phyloP scores from a whole-genome alignment of 92 coral and sea anemone species.

The Scolanthus callimorphus region DNA sequence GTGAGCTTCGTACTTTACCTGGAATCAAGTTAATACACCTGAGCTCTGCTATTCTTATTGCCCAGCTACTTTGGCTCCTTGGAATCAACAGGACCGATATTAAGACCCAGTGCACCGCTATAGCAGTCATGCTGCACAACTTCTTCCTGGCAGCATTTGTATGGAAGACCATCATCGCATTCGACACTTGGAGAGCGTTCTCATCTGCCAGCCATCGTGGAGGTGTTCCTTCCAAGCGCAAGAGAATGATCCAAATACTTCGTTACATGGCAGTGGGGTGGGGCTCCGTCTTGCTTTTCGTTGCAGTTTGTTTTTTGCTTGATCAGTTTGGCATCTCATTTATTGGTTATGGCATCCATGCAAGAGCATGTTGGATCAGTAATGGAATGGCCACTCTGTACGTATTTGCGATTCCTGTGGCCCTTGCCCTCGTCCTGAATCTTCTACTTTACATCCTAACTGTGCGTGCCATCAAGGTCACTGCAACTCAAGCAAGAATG shows the following conservation, averaged over 20 bases:
- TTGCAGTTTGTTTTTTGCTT: conserved; percentile 24
- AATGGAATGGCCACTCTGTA: conserved; percentile 14
- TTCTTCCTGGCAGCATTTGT: conserved; percentile 38
- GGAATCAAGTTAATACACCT: conserved; percentile 52
- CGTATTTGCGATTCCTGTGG: conserved; percentile 38
- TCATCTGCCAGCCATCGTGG: conserved; percentile 13
- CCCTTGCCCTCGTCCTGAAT: conserved; percentile 19
- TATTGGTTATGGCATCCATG: conserved; percentile 38
- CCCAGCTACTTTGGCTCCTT: conserved; percentile 42
- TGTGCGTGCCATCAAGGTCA: conserved; percentile 33
- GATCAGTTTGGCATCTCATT: conserved; percentile 24
- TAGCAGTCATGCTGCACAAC: conserved; percentile 42
- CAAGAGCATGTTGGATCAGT: conserved; percentile 40
- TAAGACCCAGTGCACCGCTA: conserved; percentile 25
- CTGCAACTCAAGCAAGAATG: conserved; percentile 27
- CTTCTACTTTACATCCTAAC: conserved; percentile 23
- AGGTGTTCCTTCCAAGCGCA: conserved; percentile 16
- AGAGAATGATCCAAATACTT: conserved; percentile 14
- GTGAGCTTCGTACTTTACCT: conserved; percentile 58
- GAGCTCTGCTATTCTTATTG: conserved; percentile 23
- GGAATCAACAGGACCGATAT: conserved; percentile 23
- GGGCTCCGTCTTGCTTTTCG: conserved; percentile 34
- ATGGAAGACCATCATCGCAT: conserved; percentile 61
- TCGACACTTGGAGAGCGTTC: conserved; percentile 61
- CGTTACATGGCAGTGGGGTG: conserved; percentile 64